phyloP scores from a whole-genome alignment of 2,888 invertebrate genomes.

The Cephus pulcher region DNA sequence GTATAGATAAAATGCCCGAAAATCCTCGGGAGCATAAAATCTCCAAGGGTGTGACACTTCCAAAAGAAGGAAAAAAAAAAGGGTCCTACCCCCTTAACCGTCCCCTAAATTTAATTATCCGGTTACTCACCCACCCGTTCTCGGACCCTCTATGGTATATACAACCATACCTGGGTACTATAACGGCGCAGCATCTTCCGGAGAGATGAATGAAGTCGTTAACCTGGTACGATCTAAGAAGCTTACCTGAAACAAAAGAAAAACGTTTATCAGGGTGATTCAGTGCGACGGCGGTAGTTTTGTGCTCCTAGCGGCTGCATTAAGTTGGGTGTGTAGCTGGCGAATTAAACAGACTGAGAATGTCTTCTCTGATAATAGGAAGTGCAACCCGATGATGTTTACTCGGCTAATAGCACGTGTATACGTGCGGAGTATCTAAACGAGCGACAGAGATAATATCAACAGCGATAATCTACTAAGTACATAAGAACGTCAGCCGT shows the following conservation, averaged over 20 bases:
- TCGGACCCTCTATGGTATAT: neutral
- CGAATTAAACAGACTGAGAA: neutral
- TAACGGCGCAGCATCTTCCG: neutral
- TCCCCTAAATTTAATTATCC: neutral
- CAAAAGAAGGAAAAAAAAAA: neutral
- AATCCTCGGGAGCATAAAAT: neutral
- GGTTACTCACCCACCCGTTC: neutral
- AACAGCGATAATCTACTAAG: neutral
- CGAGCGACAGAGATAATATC: neutral
- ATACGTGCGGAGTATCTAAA: neutral
- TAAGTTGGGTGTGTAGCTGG: neutral
- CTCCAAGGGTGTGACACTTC: neutral
- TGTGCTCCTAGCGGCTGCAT: neutral
- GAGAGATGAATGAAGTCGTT: slow-evolving; percentile 27
- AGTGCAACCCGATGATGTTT: neutral
- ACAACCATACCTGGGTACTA: neutral
- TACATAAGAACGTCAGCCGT: neutral
- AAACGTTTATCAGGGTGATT: slow-evolving; percentile 12
- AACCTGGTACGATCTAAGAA: slow-evolving; percentile 23
- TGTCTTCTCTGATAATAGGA: neutral
- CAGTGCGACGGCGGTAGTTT: slow-evolving; percentile 1
- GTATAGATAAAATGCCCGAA: neutral
- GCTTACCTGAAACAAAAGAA: slow-evolving; percentile 41
- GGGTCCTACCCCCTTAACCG: neutral
- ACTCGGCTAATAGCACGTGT: neutral